Evolutionary conservation across 2,113 vertebrate species (phyloP), one percentile per base, ranked within the genome.

Genomic region (Potamarius usumacintae): DNA sequence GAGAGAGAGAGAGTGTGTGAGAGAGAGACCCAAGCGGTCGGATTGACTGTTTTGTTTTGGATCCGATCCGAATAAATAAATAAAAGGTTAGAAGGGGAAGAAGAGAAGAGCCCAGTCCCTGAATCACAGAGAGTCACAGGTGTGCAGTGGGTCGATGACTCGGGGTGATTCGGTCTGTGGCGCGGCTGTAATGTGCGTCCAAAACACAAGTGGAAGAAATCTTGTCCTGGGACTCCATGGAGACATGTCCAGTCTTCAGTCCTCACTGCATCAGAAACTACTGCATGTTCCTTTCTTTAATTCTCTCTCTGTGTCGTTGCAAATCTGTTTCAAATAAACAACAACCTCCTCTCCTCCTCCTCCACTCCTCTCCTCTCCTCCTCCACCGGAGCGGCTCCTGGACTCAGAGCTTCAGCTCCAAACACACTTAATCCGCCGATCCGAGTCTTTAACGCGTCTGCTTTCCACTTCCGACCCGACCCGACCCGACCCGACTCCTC

Each of bases 401-500:
- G 42, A 42, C 42, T 42, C 42, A 42, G 42, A 42, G 42, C 42
- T 42, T 42, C 42, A 42, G 42, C 42, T 4, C 42, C 4, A 42
- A 3, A 4, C 42, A 42, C 42, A 4, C 42, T 4, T 42, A 42
- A 42, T 42, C 42, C 42, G 42, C 42, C 42, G 42, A 42, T 42
- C 42, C 42, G 42, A 42, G 42, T 42, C 42, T 42, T 3, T 42
- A 4, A 42, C 42, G 42, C 42, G 42, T 42, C 42, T 42, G 42
- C 3, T 42, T 42, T 4, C 2, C 42, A 42, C 42, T 42, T 42
- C 42, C 2, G 42, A 42, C 4, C 42, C 42, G 42, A 42, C 1
- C 30, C 30, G 30, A 30, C 1, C 30, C 30, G 0, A 88, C 0
- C 11, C 2, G 50, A 91, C 92, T 87, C 92, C 88, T 86, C 42